A percentile compares a stretch with the other conserved stretches of the same genome.
Conservation (phyloP, 2,797 vertebrate genomes). For the Perdix hodgsoniae region DNA sequence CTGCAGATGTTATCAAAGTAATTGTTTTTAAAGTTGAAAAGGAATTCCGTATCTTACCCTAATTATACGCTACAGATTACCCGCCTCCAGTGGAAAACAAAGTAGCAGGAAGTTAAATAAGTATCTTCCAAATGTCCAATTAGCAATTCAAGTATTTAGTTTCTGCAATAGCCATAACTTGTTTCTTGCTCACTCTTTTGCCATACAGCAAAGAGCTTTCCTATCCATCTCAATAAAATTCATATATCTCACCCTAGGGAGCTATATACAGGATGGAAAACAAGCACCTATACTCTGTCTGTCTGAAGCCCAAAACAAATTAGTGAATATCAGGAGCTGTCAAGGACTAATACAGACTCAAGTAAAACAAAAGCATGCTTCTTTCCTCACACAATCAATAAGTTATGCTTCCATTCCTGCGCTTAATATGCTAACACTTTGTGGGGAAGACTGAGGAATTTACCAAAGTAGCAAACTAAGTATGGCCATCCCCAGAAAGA, state of each 20-base stretch:
- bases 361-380: neutral
- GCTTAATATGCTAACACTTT: neutral
- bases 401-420: neutral
- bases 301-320: neutral
- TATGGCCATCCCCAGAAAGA: neutral
- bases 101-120: neutral
- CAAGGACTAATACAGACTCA: neutral
- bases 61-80: neutral
- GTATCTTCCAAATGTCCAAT: neutral
- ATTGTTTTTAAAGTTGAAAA: neutral
- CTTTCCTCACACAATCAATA: neutral
- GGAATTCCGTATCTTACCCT: neutral
- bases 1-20: neutral
- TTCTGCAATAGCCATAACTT: neutral
- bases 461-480: neutral
- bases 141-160: neutral
- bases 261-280: neutral
- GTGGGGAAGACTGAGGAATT: neutral
- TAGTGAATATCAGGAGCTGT: neutral
- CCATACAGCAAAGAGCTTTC: neutral
- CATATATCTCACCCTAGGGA: neutral
- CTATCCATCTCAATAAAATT: neutral
- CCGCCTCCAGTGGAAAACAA: neutral
- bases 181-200: neutral
- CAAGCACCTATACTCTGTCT: neutral